Conservation (phyloP, 2,888 invertebrate genomes). For the Dioctria linearis region DNA sequence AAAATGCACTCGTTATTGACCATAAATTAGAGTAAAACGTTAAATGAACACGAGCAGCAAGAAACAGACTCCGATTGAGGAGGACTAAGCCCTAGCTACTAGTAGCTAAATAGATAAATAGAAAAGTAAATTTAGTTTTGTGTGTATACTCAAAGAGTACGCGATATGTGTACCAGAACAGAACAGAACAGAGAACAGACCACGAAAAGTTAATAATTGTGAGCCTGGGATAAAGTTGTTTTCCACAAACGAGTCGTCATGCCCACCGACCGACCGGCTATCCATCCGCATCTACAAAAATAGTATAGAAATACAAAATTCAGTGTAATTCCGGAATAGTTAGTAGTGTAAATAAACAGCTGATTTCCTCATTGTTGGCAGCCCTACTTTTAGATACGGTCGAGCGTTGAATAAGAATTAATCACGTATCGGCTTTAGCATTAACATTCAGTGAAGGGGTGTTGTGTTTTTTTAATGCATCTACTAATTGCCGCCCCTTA, state of each 20-base stretch:
- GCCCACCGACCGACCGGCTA: too few species aligned
- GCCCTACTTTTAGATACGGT: neutral
- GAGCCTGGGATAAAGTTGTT: neutral
- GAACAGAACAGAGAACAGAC: neutral
- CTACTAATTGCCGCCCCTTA: neutral
- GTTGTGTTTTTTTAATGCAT: constrained; percentile 3
- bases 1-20: constrained; percentile 32
- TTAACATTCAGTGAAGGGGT: neutral
- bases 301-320: neutral
- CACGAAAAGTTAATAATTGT: neutral
- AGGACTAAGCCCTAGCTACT: too few species aligned
- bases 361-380: neutral
- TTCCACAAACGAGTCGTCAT: neutral
- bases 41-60: neutral
- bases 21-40: constrained; percentile 22
- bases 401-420: constrained; percentile 13
- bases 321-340: neutral
- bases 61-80: neutral
- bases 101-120: too few species aligned
- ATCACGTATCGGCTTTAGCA: neutral
- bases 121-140: neutral
- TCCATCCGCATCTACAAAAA: neutral
- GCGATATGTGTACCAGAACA: neutral
- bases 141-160: neutral
- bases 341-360: neutral